Conservation (phyloP, 2,888 invertebrate species). For the Amitus sp. region DNA sequence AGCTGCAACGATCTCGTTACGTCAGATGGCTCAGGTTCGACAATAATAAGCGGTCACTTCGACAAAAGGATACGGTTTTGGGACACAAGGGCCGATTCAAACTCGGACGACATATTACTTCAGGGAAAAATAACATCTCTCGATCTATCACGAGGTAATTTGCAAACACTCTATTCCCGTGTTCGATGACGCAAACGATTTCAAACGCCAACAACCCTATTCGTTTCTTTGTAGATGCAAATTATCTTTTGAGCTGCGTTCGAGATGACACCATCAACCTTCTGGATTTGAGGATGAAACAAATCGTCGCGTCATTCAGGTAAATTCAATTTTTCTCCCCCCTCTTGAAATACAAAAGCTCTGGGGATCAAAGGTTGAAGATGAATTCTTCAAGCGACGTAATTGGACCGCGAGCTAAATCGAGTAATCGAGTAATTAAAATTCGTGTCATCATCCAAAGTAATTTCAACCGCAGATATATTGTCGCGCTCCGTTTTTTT, state of each 20-base stretch:
- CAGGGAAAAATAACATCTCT: slow-evolving; percentile 96
- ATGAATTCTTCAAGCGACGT: no score
- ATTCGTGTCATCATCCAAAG: no score
- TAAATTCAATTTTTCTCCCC: no score
- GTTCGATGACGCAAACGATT: neutral
- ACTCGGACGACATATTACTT: slow-evolving; percentile 86
- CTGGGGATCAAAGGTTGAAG: no score
- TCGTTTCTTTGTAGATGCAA: slow-evolving; percentile 76
- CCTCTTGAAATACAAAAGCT: no score
- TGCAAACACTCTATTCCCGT: slow-evolving; percentile 4
- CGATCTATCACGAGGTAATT: slow-evolving; percentile 87
- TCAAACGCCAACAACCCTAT: neutral
- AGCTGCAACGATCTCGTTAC: slow-evolving; percentile 97
- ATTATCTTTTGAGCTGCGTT: slow-evolving; percentile 90
- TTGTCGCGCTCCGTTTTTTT: no score
- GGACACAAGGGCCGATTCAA: slow-evolving; percentile 91
- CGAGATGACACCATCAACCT: slow-evolving; percentile 95
- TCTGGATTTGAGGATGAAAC: slow-evolving; percentile 94
- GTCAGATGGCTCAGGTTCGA: slow-evolving; percentile 85
- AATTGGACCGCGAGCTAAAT: no score
- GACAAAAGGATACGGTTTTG: slow-evolving; percentile 97
- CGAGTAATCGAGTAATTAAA: no score
- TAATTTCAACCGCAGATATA: no score
- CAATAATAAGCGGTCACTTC: slow-evolving; percentile 97
- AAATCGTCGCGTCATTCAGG: slow-evolving; percentile 90